A percentile compares a stretch with the other conserved stretches of the same genome.
Evolutionary conservation across 2,113 vertebrate species (phyloP).

Genomic region (Haemorhous mexicanus): DNA sequence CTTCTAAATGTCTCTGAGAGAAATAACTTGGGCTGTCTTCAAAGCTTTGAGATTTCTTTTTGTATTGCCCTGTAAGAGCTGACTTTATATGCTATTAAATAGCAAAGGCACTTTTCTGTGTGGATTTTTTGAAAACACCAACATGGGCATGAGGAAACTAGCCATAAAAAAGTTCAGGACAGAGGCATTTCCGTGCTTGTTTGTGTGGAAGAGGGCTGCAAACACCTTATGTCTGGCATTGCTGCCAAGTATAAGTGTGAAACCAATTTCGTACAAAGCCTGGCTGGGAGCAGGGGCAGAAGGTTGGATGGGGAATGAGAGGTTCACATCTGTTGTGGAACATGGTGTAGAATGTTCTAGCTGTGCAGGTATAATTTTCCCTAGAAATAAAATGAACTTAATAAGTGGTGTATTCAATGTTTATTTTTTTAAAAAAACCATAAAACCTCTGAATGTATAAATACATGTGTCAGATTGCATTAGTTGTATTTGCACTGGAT

Average conservation of each 20-base stretch:
- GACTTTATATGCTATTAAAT: background rate
- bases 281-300: background rate
- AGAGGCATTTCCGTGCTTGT: background rate
- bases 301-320: background rate
- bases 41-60: background rate
- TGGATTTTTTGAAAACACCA: background rate
- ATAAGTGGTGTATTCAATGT: background rate
- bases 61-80: background rate
- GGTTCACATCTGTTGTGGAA: background rate
- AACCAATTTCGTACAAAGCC: background rate
- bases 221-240: background rate
- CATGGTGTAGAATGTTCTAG: background rate
- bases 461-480: background rate
- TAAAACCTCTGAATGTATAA: background rate
- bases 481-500: conserved; percentile 4
- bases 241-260: background rate
- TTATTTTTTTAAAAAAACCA: background rate
- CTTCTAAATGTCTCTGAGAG: background rate
- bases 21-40: background rate
- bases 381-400: background rate
- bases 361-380: background rate
- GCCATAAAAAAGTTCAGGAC: background rate
- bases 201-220: background rate
- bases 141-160: background rate
- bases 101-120: background rate